Evolutionary conservation across 2,888 invertebrate species (phyloP).

Genomic region (Argyresthia albistria): DNA sequence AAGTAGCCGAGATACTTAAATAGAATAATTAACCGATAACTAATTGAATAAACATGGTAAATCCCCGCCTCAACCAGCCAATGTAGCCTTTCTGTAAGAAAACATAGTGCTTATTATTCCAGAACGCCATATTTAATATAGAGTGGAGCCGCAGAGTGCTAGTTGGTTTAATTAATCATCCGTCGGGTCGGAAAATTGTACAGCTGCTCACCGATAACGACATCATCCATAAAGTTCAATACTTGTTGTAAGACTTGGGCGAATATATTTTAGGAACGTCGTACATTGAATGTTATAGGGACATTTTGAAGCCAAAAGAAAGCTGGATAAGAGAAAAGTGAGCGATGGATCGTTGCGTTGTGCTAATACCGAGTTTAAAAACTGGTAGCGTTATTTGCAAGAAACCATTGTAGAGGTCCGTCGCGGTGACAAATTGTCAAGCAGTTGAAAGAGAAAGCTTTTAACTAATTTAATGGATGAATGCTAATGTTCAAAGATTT

Average conservation of each 20-base stretch:
- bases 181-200: constrained; percentile 48
- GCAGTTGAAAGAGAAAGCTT: background rate
- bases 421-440: background rate
- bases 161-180: constrained; percentile 57
- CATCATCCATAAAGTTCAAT: constrained; percentile 20
- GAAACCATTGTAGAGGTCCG: background rate
- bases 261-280: too few relatives aligned
- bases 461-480: background rate
- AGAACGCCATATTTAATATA: background rate
- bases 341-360: too few relatives aligned
- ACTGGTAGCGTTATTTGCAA: background rate
- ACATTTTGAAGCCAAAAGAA: too few relatives aligned
- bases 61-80: background rate
- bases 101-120: background rate
- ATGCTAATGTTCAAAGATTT: background rate
- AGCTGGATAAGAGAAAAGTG: too few relatives aligned
- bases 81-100: background rate
- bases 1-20: constrained; percentile 3
- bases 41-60: constrained; percentile 4
- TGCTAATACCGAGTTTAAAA: too few relatives aligned
- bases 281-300: too few relatives aligned
- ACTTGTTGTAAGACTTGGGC: background rate
- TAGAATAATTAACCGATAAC: background rate
- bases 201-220: constrained; percentile 49
- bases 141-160: constrained; percentile 12